Conservation (phyloP, 2,888 invertebrate genomes). For the Xylocampa areola region DNA sequence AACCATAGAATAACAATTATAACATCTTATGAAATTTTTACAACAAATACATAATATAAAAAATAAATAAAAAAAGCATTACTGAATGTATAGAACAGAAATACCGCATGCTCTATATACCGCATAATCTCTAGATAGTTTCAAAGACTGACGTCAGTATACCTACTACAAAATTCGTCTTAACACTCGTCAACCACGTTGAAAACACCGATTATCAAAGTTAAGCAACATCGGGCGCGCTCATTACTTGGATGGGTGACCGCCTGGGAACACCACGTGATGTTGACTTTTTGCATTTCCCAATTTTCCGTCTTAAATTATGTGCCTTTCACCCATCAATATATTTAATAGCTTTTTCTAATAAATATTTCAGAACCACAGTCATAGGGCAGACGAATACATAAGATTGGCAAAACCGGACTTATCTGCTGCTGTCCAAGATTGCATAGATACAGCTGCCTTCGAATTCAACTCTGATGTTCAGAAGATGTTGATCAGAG, state of each 20-base stretch:
- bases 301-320: not conserved
- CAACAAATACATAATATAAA: too few relatives aligned
- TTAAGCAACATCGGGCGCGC: slow-evolving; percentile 84
- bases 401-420: slow-evolving; percentile 95
- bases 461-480: slow-evolving; percentile 96
- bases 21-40: too few relatives aligned
- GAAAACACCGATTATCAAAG: slow-evolving; percentile 85
- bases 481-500: slow-evolving; percentile 96
- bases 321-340: too few relatives aligned
- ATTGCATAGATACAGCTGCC: slow-evolving; percentile 97
- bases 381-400: slow-evolving; percentile 98
- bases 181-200: slow-evolving; percentile 73
- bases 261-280: slow-evolving; percentile 78
- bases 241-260: slow-evolving; percentile 83
- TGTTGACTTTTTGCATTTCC: slow-evolving; percentile 70
- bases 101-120: too few relatives aligned
- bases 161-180: not conserved
- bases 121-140: too few relatives aligned
- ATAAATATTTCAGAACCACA: slow-evolving; percentile 91
- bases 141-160: slow-evolving; percentile 9
- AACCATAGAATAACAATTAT: too few relatives aligned
- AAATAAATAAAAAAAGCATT: too few relatives aligned
- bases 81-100: too few relatives aligned
- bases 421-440: slow-evolving; percentile 94
- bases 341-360: not conserved